Conservation (phyloP, 2,113 vertebrate species). For the Sakesphorus luctuosus region DNA sequence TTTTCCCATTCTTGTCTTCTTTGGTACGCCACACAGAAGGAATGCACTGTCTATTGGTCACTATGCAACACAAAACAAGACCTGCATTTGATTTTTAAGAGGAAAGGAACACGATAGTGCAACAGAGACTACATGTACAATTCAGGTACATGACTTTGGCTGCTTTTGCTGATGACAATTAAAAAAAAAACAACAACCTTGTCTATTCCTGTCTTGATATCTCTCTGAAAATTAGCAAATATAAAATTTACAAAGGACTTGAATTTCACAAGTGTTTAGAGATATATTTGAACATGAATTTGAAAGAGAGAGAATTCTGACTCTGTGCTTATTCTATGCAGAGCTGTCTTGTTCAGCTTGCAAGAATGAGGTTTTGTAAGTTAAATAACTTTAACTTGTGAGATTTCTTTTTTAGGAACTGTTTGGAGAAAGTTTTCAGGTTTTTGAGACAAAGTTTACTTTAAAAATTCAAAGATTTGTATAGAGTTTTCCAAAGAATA, state of each 20-base stretch:
- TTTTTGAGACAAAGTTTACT: not conserved
- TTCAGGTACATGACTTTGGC: slow-evolving; percentile 17
- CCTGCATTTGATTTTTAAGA: not conserved
- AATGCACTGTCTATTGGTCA: not conserved
- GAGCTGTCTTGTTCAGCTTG: not conserved
- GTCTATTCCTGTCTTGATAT: not conserved
- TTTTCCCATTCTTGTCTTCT: not conserved
- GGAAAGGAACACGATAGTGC: not conserved
- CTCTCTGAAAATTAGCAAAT: not conserved
- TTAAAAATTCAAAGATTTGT: not conserved
- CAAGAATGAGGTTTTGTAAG: not conserved
- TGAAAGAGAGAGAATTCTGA: not conserved
- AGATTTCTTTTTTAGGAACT: not conserved
- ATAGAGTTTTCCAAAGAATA: not conserved
- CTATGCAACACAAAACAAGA: not conserved
- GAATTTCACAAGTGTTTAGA: slow-evolving; percentile 1
- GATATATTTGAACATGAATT: not conserved
- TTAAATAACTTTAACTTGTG: not conserved
- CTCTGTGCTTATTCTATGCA: not conserved
- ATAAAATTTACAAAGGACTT: not conserved
- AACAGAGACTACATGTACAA: not conserved
- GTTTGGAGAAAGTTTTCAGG: not conserved
- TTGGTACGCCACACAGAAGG: not conserved
- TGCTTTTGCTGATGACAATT: not conserved
- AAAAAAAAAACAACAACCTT: not conserved